Evolutionary conservation across 2,113 vertebrate genomes (phyloP).

Genomic region (Heptranchias perlo): DNA sequence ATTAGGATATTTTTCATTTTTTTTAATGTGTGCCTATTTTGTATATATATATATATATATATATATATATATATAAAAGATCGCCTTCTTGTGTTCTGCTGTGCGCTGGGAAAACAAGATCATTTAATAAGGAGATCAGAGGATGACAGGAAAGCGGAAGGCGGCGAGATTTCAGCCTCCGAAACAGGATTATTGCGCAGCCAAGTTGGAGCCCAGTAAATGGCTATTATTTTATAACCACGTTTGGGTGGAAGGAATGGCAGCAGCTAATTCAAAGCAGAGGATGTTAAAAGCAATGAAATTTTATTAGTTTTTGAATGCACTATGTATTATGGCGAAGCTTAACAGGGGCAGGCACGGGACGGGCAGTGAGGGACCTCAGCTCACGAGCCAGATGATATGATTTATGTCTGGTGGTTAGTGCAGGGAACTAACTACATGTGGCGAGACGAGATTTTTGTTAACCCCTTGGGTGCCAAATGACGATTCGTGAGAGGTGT

Average conservation of each 20-base stretch:
- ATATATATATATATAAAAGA: neutral
- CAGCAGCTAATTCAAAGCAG: slow-evolving; percentile 50
- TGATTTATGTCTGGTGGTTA: slow-evolving; percentile 38
- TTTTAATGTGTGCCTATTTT: neutral
- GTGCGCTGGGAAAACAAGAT: slow-evolving; percentile 44
- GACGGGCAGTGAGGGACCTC: slow-evolving; percentile 41
- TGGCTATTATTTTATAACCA: slow-evolving; percentile 48
- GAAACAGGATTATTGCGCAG: slow-evolving; percentile 42
- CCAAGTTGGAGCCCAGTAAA: slow-evolving; percentile 47
- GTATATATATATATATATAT: neutral
- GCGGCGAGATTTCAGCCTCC: slow-evolving; percentile 39
- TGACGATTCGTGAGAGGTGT: neutral
- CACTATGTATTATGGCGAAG: slow-evolving; percentile 43
- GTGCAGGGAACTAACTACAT: slow-evolving; percentile 26
- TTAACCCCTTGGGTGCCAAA: slow-evolving; percentile 28
- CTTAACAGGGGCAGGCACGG: slow-evolving; percentile 41
- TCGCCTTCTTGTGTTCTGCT: slow-evolving; percentile 14
- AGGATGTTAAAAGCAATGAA: slow-evolving; percentile 45
- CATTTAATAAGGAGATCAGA: slow-evolving; percentile 45
- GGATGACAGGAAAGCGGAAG: slow-evolving; percentile 39
- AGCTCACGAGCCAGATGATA: slow-evolving; percentile 43
- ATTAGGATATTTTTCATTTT: neutral
- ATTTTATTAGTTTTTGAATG: slow-evolving; percentile 44
- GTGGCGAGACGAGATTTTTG: slow-evolving; percentile 20
- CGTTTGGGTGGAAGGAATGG: slow-evolving; percentile 48